phyloP scores from a whole-genome alignment of 2,797 vertebrate species.

The Lemur catta region DNA sequence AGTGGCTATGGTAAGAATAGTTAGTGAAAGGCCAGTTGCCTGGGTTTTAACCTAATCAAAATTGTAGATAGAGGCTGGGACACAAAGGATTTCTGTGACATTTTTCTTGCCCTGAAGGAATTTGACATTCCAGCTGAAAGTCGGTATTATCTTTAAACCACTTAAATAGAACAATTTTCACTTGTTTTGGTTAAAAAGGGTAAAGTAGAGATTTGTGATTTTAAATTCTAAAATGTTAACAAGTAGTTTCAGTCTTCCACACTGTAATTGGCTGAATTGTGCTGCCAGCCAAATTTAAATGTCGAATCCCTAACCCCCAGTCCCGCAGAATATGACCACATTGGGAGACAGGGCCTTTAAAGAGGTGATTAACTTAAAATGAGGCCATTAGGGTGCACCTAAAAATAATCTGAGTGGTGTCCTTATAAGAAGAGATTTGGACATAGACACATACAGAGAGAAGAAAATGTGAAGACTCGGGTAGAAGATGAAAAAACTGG shows the following conservation, averaged over 20 bases:
- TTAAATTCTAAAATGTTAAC: constrained; percentile 19
- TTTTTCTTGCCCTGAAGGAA: neutral
- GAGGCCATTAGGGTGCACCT: neutral
- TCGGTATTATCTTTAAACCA: constrained; percentile 26
- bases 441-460: neutral
- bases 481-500: neutral
- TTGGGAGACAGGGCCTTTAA: neutral
- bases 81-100: neutral
- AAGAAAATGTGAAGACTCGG: neutral
- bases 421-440: neutral
- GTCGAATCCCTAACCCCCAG: neutral
- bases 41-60: neutral
- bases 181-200: neutral
- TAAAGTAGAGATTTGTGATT: neutral
- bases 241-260: neutral
- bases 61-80: neutral
- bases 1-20: neutral
- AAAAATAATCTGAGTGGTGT: neutral
- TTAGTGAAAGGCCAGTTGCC: neutral
- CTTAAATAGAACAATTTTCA: neutral
- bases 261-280: neutral
- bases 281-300: neutral
- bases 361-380: neutral
- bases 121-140: neutral
- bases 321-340: neutral